Base-by-base conservation (phyloP, 2,888 invertebrate genomes). In the Poecilobothrus nobilitatus region DNA sequence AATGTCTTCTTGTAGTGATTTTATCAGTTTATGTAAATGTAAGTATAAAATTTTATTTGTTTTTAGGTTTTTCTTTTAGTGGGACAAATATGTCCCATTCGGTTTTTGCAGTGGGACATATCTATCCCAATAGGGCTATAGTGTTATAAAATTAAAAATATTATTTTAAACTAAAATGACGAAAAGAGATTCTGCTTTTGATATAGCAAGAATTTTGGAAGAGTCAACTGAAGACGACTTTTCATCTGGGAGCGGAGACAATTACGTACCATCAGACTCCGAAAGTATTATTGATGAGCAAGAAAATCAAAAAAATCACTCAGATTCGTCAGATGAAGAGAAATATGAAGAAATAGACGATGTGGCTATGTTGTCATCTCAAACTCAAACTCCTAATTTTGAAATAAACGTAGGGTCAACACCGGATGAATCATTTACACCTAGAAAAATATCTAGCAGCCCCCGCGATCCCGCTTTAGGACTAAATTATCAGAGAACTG, bases 221-320 rank as follows among this genome's bases (percentile, higher is more conserved):
- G 61, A 22, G n/a, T 66, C 27, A 34, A 62, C 33, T 61, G 53
- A 61, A n/a, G 62, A 67, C 22, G 27, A 61, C 18, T 61, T 27
- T 67, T 22, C 61, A 53, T 67, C 33, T 61, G 67, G 27, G 20
- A 67, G 27, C 62, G 27, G 62, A 61, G 61, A 61, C 18, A 33
- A 61, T 62, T 61, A 67, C 61, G 27, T 62, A 62, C n/a, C 67
- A 67, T 67, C 67, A 67, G 62, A 67, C 6, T 61, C 6, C 27
- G 67, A 67, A 61, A 67, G 67, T 12, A 27, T 27, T 61, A 67
- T 27, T 67, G 67, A 67, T 22, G 18, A 61, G 6, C 62, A 27
- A 61, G 67, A 12, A 27, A 33, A 62, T 18, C 18, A 61, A 18
- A n/a, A n/a, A 61, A 18, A 3, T 61, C 2, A 61, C n/a, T 61